Evolutionary conservation across 2,888 invertebrate genomes (phyloP).

Genomic region (Pomacea canaliculata): DNA sequence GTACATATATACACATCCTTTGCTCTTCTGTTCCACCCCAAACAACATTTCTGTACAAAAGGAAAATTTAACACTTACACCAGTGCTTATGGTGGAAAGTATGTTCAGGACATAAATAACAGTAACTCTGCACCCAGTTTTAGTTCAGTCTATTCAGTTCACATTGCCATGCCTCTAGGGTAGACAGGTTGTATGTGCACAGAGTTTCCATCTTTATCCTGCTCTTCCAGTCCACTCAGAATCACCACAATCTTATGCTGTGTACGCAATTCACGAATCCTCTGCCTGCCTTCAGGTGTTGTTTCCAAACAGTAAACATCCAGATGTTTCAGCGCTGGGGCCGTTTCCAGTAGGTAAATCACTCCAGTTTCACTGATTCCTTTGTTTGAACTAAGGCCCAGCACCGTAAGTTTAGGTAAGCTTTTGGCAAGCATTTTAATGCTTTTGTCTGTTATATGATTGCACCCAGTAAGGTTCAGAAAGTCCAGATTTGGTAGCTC

Average conservation of each 20-base stretch:
- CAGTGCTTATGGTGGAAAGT: no score
- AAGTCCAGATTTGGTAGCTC: conserved; percentile 53
- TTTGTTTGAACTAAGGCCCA: conserved; percentile 51
- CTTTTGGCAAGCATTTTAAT: conserved; percentile 45
- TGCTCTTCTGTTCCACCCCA: no score
- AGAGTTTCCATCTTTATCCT: conserved; percentile 12
- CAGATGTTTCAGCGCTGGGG: conserved; percentile 44
- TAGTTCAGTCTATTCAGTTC: no score
- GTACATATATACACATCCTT: no score
- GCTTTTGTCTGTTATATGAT: conserved; percentile 57
- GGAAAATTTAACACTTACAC: no score
- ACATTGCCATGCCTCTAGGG: not conserved
- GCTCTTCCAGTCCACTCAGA: conserved; percentile 15
- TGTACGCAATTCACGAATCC: conserved; percentile 3
- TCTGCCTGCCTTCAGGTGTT: conserved; percentile 36
- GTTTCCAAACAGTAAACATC: conserved; percentile 57
- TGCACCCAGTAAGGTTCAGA: conserved; percentile 56
- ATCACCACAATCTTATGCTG: conserved; percentile 17
- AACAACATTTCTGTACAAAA: no score
- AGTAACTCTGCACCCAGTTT: no score
- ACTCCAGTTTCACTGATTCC: conserved; percentile 50
- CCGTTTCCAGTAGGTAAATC: conserved; percentile 47
- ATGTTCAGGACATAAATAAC: no score
- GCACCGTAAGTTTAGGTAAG: conserved; percentile 42
- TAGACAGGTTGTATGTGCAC: conserved; percentile 6